Conservation (phyloP, 2,113 vertebrate genomes). For the Tragelaphus buxtoni region DNA sequence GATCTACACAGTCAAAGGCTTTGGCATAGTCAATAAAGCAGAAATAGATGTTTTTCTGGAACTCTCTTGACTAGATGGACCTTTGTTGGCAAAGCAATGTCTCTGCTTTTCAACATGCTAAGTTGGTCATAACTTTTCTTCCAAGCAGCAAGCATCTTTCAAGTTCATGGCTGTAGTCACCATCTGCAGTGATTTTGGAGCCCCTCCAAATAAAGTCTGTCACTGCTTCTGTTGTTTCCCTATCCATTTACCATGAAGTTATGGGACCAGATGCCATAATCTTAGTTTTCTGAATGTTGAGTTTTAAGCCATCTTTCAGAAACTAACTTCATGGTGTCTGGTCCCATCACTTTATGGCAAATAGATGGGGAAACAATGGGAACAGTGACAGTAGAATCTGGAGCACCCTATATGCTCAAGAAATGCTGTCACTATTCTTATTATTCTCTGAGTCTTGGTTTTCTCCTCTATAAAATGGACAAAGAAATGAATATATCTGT, state of each 20-base stretch:
- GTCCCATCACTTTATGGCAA: not conserved
- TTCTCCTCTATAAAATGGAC: not conserved
- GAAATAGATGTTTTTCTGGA: no score
- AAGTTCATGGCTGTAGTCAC: not conserved
- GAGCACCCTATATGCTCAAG: not conserved
- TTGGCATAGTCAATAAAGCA: no score
- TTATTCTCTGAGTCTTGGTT: not conserved
- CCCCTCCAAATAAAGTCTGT: not conserved
- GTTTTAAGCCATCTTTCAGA: not conserved
- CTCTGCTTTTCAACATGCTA: not conserved
- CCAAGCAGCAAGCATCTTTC: not conserved
- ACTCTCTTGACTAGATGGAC: not conserved
- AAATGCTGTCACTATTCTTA: not conserved
- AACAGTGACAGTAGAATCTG: not conserved
- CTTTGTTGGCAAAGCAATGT: not conserved
- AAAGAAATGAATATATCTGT: not conserved
- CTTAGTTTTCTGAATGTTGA: not conserved
- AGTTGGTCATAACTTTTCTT: not conserved
- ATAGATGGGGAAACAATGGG: not conserved
- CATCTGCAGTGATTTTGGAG: not conserved
- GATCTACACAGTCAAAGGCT: no score
- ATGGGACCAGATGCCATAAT: not conserved
- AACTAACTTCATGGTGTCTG: not conserved
- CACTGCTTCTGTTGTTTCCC: not conserved
- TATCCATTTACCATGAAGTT: not conserved